Evolutionary conservation across 2,888 invertebrate species (phyloP).

Genomic region (Baccha elongata): DNA sequence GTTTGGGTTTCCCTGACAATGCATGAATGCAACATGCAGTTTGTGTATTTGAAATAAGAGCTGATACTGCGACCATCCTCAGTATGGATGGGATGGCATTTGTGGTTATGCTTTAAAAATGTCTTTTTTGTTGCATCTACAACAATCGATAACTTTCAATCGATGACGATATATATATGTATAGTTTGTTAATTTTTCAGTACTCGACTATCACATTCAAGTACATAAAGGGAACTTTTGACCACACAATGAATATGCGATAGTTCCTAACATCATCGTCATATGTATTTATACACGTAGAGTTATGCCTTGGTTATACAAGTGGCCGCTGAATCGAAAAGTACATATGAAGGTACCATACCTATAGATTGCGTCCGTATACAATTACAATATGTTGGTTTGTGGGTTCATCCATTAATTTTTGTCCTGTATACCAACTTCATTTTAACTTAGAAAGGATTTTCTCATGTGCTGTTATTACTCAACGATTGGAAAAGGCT

Average conservation of each 20-base stretch:
- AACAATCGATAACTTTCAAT: slow-evolving; percentile 51
- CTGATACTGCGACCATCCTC: not conserved
- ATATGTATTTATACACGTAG: not conserved
- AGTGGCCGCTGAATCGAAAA: slow-evolving; percentile 41
- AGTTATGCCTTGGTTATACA: slow-evolving; percentile 22
- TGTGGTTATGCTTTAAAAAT: slow-evolving; percentile 30
- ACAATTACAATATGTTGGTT: slow-evolving; percentile 11
- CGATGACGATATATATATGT: not conserved
- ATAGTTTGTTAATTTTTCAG: slow-evolving; percentile 5
- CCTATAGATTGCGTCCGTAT: too few relatives aligned
- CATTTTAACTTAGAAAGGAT: slow-evolving; percentile 42
- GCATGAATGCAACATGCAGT: slow-evolving; percentile 12
- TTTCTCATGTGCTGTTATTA: slow-evolving; percentile 35
- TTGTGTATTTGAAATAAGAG: slow-evolving; percentile 29
- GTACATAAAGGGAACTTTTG: slow-evolving; percentile 13
- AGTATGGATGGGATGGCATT: not conserved
- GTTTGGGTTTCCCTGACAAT: slow-evolving; percentile 20
- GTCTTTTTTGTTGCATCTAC: slow-evolving; percentile 30
- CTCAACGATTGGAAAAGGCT: slow-evolving; percentile 42
- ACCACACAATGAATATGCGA: slow-evolving; percentile 6
- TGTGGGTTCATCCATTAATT: slow-evolving; percentile 28
- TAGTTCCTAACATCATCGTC: slow-evolving; percentile 11
- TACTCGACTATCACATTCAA: not conserved
- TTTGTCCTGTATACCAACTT: slow-evolving; percentile 17
- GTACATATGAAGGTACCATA: too few relatives aligned